Conservation (phyloP, 2,113 vertebrate genomes). For the Lichenostomus cassidix region DNA sequence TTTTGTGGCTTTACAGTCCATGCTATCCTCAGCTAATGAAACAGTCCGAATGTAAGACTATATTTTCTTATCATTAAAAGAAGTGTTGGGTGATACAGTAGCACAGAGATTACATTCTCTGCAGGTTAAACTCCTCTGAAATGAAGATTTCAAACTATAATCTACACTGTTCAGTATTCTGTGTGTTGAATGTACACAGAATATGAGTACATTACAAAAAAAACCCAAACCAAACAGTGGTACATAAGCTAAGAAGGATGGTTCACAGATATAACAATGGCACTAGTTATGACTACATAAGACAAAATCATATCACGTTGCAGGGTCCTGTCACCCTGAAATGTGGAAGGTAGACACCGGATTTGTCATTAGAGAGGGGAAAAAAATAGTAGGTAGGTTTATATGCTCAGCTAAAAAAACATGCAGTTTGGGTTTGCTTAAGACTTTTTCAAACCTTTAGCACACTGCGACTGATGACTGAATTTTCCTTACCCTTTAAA, state of each 20-base stretch:
- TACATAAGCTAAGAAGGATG: neutral
- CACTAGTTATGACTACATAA: neutral
- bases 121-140: neutral
- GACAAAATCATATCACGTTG: neutral
- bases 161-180: neutral
- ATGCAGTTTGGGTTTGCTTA: neutral
- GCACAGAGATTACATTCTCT: neutral
- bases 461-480: rapidly evolving
- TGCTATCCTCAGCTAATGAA: neutral
- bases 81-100: neutral
- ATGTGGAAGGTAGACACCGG: rapidly evolving
- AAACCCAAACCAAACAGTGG: rapidly evolving
- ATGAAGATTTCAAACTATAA: neutral
- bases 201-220: neutral
- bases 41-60: neutral
- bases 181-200: rapidly evolving
- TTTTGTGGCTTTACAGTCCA: neutral
- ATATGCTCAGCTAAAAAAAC: neutral
- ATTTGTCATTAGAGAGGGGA: neutral
- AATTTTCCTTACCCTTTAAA: neutral
- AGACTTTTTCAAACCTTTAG: neutral
- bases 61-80: neutral
- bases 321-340: neutral
- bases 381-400: neutral
- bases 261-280: neutral